Base-by-base conservation (phyloP, 2,888 invertebrate genomes). In the Heliconius charithonia region DNA sequence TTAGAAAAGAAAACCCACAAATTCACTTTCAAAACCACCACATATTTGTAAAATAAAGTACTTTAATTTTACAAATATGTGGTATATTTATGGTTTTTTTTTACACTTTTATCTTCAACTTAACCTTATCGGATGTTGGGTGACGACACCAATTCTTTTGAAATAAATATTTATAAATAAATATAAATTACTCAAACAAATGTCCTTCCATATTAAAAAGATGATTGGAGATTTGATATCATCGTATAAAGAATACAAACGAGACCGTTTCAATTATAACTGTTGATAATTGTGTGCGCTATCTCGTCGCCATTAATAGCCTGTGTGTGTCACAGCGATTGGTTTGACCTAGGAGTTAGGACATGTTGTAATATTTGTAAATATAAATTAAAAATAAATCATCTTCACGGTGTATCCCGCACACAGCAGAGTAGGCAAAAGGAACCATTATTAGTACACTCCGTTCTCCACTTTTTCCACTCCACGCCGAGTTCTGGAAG, bases 201-300 rank as follows among this genome's bases (percentile, higher is more conserved):
- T 32, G 32, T 59, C 59, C 72, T 59, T 72, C 16, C 59, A 59
- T 13, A 59, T 72, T 59, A 72, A 37, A 25, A n/a, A 16, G 37
- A 37, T 37, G 37, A 37, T 37, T 37, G 37, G 10, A 10, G 37
- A 72, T 71, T 22, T 72, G 29, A 72, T 32, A 72, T 45, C 22
- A 56, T 72, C 16, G 6, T 25, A 32, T n/a, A 25, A 59, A 72
- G 56, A 72, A 37, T 56, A 72, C 59, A 37, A 37, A 56, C 59
- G 37, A 56, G 72, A 72, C 72, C 59, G 37, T 72, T 32, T n/a
- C 59, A 59, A 59, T 63, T 22, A 32, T 59, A 29, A 13, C n/a
- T 13, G 74, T 63, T 74, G 41, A 65, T 74, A 41, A 41, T 65
- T 45, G 74, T 63, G 63, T 74, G 63, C 74, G 41, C 74, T 74